Percentiles rank a stretch among this genome's conserved stretches.
Evolutionary conservation across 2,888 invertebrate species (phyloP).

Genomic region (Clitarchus hookeri): DNA sequence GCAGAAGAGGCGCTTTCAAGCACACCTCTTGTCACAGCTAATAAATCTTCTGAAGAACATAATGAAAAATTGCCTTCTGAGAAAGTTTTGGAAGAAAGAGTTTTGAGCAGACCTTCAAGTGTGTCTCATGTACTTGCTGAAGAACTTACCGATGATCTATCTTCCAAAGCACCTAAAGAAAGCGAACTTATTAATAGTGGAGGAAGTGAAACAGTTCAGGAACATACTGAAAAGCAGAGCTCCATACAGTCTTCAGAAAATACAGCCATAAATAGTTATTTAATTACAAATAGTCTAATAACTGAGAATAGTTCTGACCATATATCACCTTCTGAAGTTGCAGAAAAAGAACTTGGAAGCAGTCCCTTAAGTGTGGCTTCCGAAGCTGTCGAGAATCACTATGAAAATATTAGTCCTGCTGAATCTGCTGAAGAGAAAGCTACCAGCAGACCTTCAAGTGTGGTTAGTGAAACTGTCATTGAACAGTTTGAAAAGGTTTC

Average conservation of each 20-base stretch:
- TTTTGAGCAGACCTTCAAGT: conserved; percentile 9
- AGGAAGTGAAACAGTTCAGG: neutral
- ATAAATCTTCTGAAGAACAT: neutral
- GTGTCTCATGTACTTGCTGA: neutral
- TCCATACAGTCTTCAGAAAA: neutral
- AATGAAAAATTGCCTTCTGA: neutral
- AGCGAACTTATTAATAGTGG: neutral
- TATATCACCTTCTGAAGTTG: neutral
- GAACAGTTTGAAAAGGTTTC: neutral
- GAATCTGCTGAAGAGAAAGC: neutral
- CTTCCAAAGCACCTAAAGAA: neutral
- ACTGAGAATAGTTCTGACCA: neutral
- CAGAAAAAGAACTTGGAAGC: neutral
- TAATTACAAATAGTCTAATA: neutral
- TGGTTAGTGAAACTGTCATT: neutral
- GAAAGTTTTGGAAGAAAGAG: neutral
- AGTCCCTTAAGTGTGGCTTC: neutral
- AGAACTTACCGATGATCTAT: neutral
- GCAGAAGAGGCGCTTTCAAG: neutral
- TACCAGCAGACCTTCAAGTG: neutral
- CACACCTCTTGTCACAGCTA: neutral
- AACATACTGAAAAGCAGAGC: neutral
- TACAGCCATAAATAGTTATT: neutral
- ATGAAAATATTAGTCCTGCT: neutral
- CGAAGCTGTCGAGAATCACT: neutral